Percentiles rank a stretch among this genome's conserved stretches.
These are phyloP conservation scores for Xenopus borealis DNA, from an alignment of 2,113 vertebrate genomes.

Conservation along the genomic window DNA sequence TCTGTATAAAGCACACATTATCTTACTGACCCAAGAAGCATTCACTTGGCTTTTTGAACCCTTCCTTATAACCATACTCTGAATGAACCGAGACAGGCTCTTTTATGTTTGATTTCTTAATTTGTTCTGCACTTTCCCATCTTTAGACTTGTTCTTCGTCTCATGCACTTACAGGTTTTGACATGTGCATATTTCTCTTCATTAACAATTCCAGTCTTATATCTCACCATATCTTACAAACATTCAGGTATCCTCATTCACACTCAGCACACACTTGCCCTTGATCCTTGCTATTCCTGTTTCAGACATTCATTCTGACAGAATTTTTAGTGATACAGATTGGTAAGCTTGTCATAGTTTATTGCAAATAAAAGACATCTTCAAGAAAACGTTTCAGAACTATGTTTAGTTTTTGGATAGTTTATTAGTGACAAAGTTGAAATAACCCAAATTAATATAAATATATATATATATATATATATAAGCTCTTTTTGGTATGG, in stretches of 20 bases:
- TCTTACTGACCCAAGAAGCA: constrained; percentile 36
- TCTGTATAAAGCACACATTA: constrained; percentile 27
- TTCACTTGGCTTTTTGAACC: constrained; percentile 39
- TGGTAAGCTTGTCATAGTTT: too few species aligned
- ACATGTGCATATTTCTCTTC: constrained; percentile 34
- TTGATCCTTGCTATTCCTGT: constrained; percentile 14
- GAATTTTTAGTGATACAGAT: background rate
- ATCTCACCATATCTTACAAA: constrained; percentile 26
- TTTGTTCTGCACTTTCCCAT: constrained; percentile 38
- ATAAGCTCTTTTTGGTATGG: too few species aligned
- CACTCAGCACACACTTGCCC: constrained; percentile 36
- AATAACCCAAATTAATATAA: too few species aligned
- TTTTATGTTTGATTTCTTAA: constrained; percentile 42
- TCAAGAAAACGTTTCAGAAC: too few species aligned
- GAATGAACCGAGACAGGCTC: constrained; percentile 24
- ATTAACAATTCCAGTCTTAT: constrained; percentile 34
- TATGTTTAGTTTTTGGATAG: too few species aligned
- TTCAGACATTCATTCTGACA: background rate
- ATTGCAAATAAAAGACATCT: too few species aligned
- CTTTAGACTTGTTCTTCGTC: constrained; percentile 41
- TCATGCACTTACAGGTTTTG: constrained; percentile 27
- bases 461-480: too few species aligned
- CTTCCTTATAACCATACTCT: constrained; percentile 20
- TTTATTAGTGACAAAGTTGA: too few species aligned
- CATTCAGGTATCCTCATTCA: constrained; percentile 37